phyloP scores from a whole-genome alignment of 2,113 vertebrate species.

The Tringa solitaria region DNA sequence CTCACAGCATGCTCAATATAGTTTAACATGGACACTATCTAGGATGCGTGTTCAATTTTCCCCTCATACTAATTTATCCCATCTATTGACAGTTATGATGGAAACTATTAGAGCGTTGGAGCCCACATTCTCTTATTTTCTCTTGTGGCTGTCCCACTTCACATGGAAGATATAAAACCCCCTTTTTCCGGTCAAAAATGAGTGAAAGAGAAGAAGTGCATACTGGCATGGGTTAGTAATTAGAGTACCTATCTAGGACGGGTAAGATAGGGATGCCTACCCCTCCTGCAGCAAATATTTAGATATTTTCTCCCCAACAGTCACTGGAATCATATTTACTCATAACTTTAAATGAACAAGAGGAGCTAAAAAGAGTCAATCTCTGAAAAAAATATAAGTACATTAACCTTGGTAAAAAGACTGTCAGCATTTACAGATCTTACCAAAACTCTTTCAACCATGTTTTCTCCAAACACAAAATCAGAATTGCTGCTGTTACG shows the following conservation, averaged over 20 bases:
- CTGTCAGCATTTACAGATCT: conserved; percentile 18
- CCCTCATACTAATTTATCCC: not conserved
- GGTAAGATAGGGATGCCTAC: not conserved
- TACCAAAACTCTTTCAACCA: conserved; percentile 85
- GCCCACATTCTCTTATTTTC: not conserved
- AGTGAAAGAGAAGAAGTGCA: not conserved
- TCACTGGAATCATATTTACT: not conserved
- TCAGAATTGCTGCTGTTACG: conserved; percentile 45
- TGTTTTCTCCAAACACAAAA: conserved; percentile 87
- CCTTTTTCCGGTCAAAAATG: not conserved
- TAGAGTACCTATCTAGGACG: not conserved
- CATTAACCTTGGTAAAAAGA: not conserved
- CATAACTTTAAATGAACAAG: not conserved
- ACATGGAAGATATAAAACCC: not conserved
- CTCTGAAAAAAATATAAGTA: not conserved
- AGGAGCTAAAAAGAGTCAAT: not conserved
- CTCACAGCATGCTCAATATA: not conserved
- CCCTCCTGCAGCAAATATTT: not conserved
- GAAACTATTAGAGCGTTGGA: not conserved
- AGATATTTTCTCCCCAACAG: not conserved
- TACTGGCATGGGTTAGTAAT: not conserved
- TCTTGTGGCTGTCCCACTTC: not conserved
- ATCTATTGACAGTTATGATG: not conserved
- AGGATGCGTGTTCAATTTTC: not conserved
- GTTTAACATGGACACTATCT: not conserved